These are phyloP conservation scores for Drosophila pseudoananassae DNA, from an alignment of 1,140 invertebrate genomes.

Conservation along the genomic window DNA sequence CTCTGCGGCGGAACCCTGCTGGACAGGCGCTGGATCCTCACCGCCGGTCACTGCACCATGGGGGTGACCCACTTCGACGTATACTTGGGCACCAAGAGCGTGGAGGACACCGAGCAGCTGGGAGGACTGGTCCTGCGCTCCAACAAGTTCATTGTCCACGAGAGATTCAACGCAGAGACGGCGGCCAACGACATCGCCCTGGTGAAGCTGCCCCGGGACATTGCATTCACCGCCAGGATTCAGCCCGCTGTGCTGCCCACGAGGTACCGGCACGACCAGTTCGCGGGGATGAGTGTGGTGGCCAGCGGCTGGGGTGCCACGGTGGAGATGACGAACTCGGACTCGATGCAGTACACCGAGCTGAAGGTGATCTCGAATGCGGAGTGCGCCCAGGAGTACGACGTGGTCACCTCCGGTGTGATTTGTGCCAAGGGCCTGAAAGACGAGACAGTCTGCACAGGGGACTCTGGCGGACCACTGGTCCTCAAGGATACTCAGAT, in stretches of 20 bases:
- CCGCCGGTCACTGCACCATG: constrained; percentile 92
- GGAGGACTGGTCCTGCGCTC: constrained; percentile 68
- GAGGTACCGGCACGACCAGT: constrained; percentile 49
- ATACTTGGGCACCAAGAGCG: constrained; percentile 74
- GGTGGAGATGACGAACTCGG: constrained; percentile 68
- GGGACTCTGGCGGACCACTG: constrained; percentile 77
- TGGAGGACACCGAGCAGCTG: constrained; percentile 66
- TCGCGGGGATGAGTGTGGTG: constrained; percentile 71
- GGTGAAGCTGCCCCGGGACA: constrained; percentile 71
- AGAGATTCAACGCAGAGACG: constrained; percentile 66
- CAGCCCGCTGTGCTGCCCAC: constrained; percentile 65
- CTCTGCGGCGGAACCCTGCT: constrained; percentile 91
- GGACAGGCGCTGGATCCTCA: constrained; percentile 89
- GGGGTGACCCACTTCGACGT: constrained; percentile 79
- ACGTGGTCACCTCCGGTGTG: constrained; percentile 71
- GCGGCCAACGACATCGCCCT: constrained; percentile 81
- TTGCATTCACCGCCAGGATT: constrained; percentile 66
- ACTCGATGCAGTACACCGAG: constrained; percentile 81
- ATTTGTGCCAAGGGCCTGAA: constrained; percentile 78
- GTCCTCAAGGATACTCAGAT: constrained; percentile 72
- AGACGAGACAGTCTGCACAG: constrained; percentile 78
- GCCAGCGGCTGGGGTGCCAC: constrained; percentile 80
- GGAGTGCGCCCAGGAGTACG: constrained; percentile 76
- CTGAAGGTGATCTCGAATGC: constrained; percentile 75
- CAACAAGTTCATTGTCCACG: constrained; percentile 79